Conservation (phyloP, 2,113 vertebrate species). For the Hoplias malabaricus region DNA sequence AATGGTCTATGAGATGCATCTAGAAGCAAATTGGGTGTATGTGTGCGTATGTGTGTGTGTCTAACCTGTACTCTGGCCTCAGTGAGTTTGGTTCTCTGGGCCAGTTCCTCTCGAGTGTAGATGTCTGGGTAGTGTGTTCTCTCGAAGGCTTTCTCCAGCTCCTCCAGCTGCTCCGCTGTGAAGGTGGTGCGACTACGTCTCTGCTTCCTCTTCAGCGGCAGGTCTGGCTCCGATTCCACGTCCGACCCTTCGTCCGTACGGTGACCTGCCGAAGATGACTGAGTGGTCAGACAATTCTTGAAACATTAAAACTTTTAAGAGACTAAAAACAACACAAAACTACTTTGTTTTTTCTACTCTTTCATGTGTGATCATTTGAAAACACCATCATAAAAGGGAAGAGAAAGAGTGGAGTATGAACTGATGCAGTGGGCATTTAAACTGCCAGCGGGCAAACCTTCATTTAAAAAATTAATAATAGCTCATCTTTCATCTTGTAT, state of each 20-base stretch:
- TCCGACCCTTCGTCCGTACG: slow-evolving; percentile 93
- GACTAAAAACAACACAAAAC: neutral
- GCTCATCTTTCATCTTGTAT: no score
- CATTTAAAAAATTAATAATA: no score
- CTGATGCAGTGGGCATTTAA: no score
- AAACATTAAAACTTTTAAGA: no score
- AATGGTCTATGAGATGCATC: no score
- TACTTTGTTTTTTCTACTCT: no score
- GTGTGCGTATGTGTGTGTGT: neutral
- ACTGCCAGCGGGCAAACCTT: no score
- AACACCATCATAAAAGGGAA: no score
- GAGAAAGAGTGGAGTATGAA: no score
- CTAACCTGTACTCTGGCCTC: slow-evolving; percentile 95
- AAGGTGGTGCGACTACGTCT: slow-evolving; percentile 96
- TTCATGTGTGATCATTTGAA: no score
- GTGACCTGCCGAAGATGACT: slow-evolving; percentile 77
- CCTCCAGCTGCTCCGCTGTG: slow-evolving; percentile 96
- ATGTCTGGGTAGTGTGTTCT: slow-evolving; percentile 98
- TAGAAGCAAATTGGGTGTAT: no score
- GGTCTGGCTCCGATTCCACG: slow-evolving; percentile 92
- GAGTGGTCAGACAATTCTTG: neutral
- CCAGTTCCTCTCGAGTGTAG: slow-evolving; percentile 96
- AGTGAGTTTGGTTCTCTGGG: slow-evolving; percentile 96
- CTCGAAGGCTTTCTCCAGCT: slow-evolving; percentile 98
- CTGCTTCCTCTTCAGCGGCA: slow-evolving; percentile 96